Percentiles rank a stretch among this genome's conserved stretches.
phyloP scores from a whole-genome alignment of 2,888 invertebrate species.

The Branchinecta sandiegonensis region DNA sequence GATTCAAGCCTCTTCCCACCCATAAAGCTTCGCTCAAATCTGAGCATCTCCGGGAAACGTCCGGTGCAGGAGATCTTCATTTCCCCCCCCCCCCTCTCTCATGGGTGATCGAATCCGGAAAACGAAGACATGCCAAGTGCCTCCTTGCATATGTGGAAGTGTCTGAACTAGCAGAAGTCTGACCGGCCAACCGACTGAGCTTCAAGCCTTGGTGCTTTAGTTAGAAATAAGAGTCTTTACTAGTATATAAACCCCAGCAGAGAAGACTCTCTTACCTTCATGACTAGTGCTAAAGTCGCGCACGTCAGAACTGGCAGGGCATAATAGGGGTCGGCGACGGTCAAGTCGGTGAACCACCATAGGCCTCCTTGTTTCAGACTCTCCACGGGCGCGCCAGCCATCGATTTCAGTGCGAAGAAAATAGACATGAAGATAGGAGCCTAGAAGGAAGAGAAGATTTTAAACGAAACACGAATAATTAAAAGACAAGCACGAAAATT shows the following conservation, averaged over 20 bases:
- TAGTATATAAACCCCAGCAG: conserved; percentile 31
- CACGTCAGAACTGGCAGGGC: conserved; percentile 71
- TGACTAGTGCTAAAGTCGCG: conserved; percentile 44
- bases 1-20: too few species aligned
- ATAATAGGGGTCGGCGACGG: conserved; percentile 75
- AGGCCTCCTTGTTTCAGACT: conserved; percentile 76
- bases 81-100: too few species aligned
- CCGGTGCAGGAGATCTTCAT: too few species aligned
- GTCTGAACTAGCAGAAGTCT: too few species aligned
- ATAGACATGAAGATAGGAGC: conserved; percentile 79
- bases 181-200: conserved; percentile 34
- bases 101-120: too few species aligned
- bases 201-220: conserved; percentile 38
- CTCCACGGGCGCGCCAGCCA: conserved; percentile 81
- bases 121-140: too few species aligned
- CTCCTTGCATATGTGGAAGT: too few species aligned
- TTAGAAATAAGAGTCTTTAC: conserved; percentile 60
- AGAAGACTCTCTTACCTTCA: not conserved
- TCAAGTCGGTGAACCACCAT: conserved; percentile 84
- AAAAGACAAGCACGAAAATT: not conserved
- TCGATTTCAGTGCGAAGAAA: conserved; percentile 68
- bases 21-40: too few species aligned
- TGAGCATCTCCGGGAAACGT: too few species aligned
- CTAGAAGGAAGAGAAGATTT: conserved; percentile 34
- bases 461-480: not conserved